A percentile compares a stretch with the other conserved stretches of the same genome.
These are phyloP conservation scores for Psylliodes chrysocephalus DNA, from an alignment of 2,888 invertebrate species.

Conservation along the genomic window DNA sequence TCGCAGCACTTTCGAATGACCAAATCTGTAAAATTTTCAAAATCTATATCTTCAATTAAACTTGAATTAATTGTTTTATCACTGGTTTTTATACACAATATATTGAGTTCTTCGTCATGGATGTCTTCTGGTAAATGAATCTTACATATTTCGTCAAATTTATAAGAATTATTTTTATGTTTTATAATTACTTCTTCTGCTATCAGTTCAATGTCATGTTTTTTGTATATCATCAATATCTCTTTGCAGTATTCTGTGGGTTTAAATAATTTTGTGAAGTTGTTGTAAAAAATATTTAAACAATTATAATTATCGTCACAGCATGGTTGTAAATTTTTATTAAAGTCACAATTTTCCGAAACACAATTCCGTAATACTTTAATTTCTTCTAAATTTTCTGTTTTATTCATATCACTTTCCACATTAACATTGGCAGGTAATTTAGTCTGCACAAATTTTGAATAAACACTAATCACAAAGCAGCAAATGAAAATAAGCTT, in stretches of 20 bases:
- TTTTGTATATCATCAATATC: not conserved
- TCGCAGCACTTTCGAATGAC: conserved; percentile 41
- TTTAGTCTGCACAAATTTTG: not conserved
- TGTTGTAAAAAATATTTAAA: not conserved
- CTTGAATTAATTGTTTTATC: not conserved
- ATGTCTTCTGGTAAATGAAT: not conserved
- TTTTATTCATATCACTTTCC: not conserved
- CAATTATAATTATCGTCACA: no score
- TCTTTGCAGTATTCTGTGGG: not conserved
- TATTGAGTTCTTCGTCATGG: no score
- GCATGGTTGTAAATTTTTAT: not conserved
- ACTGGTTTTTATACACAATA: not conserved
- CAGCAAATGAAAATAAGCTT: not conserved
- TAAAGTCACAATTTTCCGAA: not conserved
- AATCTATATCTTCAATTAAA: no score
- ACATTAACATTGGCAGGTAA: not conserved
- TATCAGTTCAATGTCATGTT: not conserved
- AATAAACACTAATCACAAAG: not conserved
- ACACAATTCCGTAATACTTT: not conserved
- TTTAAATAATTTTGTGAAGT: not conserved
- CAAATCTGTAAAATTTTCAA: not conserved
- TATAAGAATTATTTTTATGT: not conserved
- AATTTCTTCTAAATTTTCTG: not conserved
- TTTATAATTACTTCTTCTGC: not conserved
- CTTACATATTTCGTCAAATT: not conserved